Conservation (phyloP, 2,888 invertebrate genomes). For the Andrena camellia region DNA sequence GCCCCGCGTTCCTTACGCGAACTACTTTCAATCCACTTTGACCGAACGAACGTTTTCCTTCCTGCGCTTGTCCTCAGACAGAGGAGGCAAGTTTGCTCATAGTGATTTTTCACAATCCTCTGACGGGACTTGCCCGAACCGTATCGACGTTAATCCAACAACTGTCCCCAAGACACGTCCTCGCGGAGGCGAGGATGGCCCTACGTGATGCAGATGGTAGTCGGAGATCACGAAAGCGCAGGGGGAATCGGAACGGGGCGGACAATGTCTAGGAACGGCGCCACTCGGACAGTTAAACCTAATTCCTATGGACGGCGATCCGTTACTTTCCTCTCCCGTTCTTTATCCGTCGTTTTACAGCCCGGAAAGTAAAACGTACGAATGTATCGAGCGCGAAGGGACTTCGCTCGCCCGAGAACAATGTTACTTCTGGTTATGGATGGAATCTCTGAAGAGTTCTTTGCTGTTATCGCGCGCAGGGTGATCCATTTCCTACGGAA, state of each 20-base stretch:
- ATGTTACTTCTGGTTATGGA: neutral
- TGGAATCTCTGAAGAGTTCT: neutral
- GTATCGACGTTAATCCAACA: conserved; percentile 41
- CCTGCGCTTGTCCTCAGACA: neutral
- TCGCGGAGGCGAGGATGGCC: conserved; percentile 21
- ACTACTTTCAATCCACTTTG: neutral
- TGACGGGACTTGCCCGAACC: conserved; percentile 3
- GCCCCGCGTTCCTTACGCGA: neutral
- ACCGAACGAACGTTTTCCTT: neutral
- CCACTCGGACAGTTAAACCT: conserved; percentile 61
- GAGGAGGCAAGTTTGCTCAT: neutral
- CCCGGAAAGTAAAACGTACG: conserved; percentile 35
- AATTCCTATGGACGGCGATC: conserved; percentile 52
- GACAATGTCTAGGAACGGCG: conserved; percentile 58
- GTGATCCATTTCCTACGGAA: conserved; percentile 8
- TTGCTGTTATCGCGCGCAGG: neutral
- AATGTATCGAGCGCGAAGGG: conserved; percentile 2
- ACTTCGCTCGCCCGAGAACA: conserved; percentile 14
- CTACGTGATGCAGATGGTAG: conserved; percentile 45
- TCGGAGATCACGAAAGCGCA: conserved; percentile 42
- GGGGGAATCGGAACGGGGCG: conserved; percentile 29
- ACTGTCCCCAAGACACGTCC: conserved; percentile 33
- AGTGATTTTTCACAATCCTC: conserved; percentile 31
- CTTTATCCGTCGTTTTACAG: conserved; percentile 36
- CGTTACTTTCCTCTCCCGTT: conserved; percentile 49